These are phyloP conservation scores for Ptilodon capucinus DNA, from an alignment of 2,888 invertebrate genomes.

Conservation along the genomic window DNA sequence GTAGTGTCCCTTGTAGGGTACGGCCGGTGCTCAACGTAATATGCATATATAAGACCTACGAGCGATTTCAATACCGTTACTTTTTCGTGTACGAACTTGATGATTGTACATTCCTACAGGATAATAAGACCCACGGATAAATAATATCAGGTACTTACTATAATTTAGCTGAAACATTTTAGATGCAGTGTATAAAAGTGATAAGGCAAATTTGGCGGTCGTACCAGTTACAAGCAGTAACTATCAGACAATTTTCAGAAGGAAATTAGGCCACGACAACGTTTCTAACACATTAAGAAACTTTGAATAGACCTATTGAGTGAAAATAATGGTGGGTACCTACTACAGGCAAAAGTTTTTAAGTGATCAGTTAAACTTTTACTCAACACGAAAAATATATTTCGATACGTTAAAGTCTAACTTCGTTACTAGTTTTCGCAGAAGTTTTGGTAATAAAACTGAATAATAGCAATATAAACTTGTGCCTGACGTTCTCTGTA, in stretches of 20 bases:
- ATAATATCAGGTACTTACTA: too few species aligned
- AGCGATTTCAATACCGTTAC: too few species aligned
- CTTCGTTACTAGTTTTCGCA: conserved; percentile 22
- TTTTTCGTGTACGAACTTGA: too few species aligned
- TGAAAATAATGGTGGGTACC: conserved; percentile 23
- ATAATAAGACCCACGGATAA: too few species aligned
- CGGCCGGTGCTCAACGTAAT: too few species aligned
- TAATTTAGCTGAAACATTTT: too few species aligned
- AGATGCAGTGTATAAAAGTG: conserved; percentile 3
- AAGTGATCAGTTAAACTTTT: conserved; percentile 38
- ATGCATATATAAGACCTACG: too few species aligned
- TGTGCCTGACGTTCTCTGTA: conserved; percentile 5
- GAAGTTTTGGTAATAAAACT: conserved; percentile 11
- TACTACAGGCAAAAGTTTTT: conserved; percentile 26
- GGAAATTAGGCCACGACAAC: conserved; percentile 27
- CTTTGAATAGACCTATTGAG: conserved; percentile 41
- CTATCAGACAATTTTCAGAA: conserved; percentile 14
- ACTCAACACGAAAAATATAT: conserved; percentile 42
- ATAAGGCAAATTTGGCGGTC: not conserved
- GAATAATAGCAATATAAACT: conserved; percentile 6
- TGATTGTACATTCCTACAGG: too few species aligned
- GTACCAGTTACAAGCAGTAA: conserved; percentile 29
- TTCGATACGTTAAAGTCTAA: conserved; percentile 21
- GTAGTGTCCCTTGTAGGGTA: too few species aligned
- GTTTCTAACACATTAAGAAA: conserved; percentile 29